Base-by-base conservation (phyloP, 2,797 vertebrate genomes). In the Lateolabrax maculatus region DNA sequence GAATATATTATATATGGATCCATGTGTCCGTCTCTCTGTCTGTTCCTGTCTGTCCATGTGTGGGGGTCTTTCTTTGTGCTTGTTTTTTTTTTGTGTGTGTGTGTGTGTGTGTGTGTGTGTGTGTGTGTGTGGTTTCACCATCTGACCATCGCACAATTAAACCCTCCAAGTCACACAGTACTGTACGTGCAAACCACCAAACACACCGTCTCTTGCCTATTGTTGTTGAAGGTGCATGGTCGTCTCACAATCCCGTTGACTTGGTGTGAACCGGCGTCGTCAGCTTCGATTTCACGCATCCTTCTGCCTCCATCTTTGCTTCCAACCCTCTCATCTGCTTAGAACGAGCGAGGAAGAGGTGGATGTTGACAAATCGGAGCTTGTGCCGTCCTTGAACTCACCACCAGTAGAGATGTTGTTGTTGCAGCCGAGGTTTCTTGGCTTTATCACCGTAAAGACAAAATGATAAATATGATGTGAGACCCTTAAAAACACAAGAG, bases 71-170 rank as follows among this genome's bases (percentile, higher is more conserved):
- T 90, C 83, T 89, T 90, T 93, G 88, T 93, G 86, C 71, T 76
- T 9, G 13, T 49, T 77, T 75, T 66, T 72, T 48, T 3, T 80
- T 23, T 68, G 23, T 73, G 67, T 60, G 63, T 81, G 66, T 80
- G n/a, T n/a, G n/a, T 70, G 34, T 75, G 11, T 76, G 37, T 71
- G 36, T 69, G 39, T 55, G 25, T 67, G 65, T 69, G 75, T 67
- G 27, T 58, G 56, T 46, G 34, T 75, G 64, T 83, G 78, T 56
- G 89, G 88, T 93, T 96, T 96, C 94, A 94, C 96, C 95, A 95
- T 78, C 90, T 96, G 96, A 97, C 96, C 96, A 94, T 90, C 84
- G 82, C 62, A 82, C 87, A 92, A 94, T 92, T 85, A 88, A 25
- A 92, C 89, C 89, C 93, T 67, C 51, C 16, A 64, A 89, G 90